phyloP scores from a whole-genome alignment of 2,888 invertebrate species.

The Thecophora atra region DNA sequence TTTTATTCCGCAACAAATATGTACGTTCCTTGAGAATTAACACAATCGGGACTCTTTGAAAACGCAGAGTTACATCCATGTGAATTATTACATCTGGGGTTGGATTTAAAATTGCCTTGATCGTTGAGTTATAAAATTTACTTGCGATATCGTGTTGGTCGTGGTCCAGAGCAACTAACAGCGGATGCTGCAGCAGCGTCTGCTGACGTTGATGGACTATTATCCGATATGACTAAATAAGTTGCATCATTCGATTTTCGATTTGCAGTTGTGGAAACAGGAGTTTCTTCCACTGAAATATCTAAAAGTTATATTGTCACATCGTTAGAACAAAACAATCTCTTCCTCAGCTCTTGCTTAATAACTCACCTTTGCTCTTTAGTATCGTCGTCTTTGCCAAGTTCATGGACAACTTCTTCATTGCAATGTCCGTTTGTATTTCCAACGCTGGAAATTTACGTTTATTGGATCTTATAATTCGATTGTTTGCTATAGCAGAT shows the following conservation, averaged over 20 bases:
- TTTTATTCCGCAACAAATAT: constrained; percentile 16
- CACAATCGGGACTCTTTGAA: neutral
- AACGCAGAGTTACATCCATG: neutral
- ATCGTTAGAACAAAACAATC: too few relatives aligned
- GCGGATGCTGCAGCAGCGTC: constrained; percentile 1
- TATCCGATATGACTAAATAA: neutral
- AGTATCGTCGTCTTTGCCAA: constrained; percentile 27
- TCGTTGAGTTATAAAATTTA: constrained; percentile 9
- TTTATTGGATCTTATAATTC: constrained; percentile 55
- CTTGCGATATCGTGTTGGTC: constrained; percentile 24
- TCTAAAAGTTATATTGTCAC: neutral
- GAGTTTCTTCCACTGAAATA: constrained; percentile 38
- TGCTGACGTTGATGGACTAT: constrained; percentile 26
- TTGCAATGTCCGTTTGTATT: constrained; percentile 41
- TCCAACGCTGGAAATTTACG: constrained; percentile 48
- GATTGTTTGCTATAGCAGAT: constrained; percentile 48
- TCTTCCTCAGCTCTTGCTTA: too few relatives aligned
- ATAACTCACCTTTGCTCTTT: constrained; percentile 42
- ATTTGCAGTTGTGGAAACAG: constrained; percentile 20
- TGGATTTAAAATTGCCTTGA: neutral
- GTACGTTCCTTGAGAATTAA: neutral
- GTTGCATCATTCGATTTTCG: constrained; percentile 19
- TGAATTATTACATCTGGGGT: neutral
- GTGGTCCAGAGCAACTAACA: neutral
- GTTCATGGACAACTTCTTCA: constrained; percentile 41